Base-by-base conservation (phyloP, 1,140 invertebrate genomes). In the Aphelenchoides avenae region DNA sequence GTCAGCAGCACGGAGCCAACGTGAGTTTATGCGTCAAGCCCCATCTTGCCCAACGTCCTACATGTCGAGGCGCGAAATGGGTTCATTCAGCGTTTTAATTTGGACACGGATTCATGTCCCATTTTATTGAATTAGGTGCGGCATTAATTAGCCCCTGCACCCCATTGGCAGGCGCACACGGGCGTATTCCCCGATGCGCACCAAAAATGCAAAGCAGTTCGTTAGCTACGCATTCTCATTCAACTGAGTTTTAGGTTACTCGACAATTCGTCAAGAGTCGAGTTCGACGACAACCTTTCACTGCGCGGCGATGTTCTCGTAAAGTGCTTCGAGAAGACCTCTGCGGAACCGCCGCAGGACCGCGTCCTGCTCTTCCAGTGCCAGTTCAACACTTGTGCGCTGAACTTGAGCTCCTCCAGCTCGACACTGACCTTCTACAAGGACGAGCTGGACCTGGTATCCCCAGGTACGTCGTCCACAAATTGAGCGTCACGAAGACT, bases 311-410 rank as follows among this genome's bases (percentile, higher is more conserved):
- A 91, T 79, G 87, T 92, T 60, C 81, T 91, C 13, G 84, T 93
- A 64, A 90, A 89, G 77, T 89, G 88, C 73, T 91, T 90, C 80
- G 85, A 89, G 69, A 84, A 86, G 64, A 29, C 33, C 52, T 75
- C 75, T 9, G 50, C 59, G 64, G 58, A 31, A 61, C 52, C 52
- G 5, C 29, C 26, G 3, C 15, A 48, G 11, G 53, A 41, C 1
- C 52, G 43, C 40, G 7, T 22, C 65, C 79, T 83, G 6, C 83
- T 89, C 48, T 89, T 89, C 80, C 83, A 85, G 43, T 86, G 85
- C 71, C 86, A 93, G 84, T 91, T 91, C 80, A 89, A 92, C 80
- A 92, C 89, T 0, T 91, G 89, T 79, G 88, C 89, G 22, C 86
- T 91, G 43, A 71, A 75, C 31, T 48, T 74, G 33, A 40, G 30